Percentiles rank a stretch among this genome's conserved stretches.
phyloP scores from a whole-genome alignment of 2,113 vertebrate genomes.

The Ramphastos sulfuratus region DNA sequence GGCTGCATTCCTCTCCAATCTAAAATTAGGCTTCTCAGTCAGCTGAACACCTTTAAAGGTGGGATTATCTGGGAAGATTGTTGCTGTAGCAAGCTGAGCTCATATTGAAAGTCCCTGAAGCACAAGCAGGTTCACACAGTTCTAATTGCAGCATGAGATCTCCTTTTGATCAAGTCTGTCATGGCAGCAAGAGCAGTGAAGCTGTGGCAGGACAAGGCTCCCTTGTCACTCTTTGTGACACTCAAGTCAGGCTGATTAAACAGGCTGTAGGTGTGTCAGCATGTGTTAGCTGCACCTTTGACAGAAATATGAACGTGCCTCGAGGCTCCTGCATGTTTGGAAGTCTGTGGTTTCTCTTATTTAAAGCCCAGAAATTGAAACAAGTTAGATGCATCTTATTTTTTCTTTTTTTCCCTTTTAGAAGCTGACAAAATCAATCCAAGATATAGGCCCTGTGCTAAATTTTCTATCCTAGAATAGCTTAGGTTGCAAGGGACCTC shows the following conservation, averaged over 20 bases:
- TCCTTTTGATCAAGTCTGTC: not conserved
- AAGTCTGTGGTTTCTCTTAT: constrained; percentile 1
- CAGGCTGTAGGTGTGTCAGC: not conserved
- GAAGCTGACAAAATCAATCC: not conserved
- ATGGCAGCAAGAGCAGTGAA: not conserved
- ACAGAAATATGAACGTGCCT: constrained; percentile 28
- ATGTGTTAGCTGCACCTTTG: not conserved
- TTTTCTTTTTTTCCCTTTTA: not conserved
- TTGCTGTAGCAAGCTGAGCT: not conserved
- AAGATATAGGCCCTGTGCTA: not conserved
- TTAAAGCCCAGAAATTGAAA: constrained; percentile 11
- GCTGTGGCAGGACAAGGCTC: not conserved
- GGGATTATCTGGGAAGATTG: not conserved
- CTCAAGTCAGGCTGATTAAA: not conserved
- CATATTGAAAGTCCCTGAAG: not conserved
- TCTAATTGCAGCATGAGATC: not conserved
- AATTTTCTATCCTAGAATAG: not conserved
- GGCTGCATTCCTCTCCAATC: not conserved
- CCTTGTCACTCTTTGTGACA: not conserved
- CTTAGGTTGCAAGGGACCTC: too few relatives aligned
- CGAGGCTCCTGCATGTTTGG: not conserved
- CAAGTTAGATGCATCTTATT: not conserved
- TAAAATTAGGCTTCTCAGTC: not conserved
- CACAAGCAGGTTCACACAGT: not conserved
- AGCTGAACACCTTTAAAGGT: not conserved